Percentiles rank a stretch among this genome's conserved stretches.
phyloP scores from a whole-genome alignment of 2,113 vertebrate genomes.

The Vombatus ursinus region DNA sequence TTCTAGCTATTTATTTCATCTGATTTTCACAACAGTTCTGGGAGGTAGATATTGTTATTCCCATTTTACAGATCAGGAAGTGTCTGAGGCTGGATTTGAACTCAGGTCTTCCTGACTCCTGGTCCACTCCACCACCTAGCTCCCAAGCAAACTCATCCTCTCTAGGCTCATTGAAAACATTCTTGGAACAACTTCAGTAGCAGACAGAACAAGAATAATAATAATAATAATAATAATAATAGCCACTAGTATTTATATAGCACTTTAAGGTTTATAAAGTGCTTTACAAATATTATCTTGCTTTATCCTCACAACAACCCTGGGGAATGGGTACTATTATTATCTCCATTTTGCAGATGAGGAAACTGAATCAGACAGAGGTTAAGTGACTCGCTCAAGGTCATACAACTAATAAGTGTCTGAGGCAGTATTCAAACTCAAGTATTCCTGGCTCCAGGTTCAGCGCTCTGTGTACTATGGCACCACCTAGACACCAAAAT shows the following conservation, averaged over 20 bases:
- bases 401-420: neutral
- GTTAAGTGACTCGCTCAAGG: neutral
- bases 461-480: neutral
- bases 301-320: neutral
- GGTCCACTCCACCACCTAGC: neutral
- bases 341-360: neutral
- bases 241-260: neutral
- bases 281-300: neutral
- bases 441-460: neutral
- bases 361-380: neutral
- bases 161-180: neutral
- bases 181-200: neutral
- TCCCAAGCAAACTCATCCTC: neutral
- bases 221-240: neutral
- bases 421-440: neutral
- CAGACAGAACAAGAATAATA: neutral
- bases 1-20: neutral
- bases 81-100: neutral
- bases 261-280: neutral
- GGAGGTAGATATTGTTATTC: neutral
- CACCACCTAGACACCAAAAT: neutral
- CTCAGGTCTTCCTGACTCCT: neutral
- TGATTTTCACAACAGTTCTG: neutral
- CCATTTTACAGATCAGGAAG: neutral
- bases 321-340: neutral